phyloP scores from a whole-genome alignment of 2,797 vertebrate species.

The Pipistrellus nathusii region DNA sequence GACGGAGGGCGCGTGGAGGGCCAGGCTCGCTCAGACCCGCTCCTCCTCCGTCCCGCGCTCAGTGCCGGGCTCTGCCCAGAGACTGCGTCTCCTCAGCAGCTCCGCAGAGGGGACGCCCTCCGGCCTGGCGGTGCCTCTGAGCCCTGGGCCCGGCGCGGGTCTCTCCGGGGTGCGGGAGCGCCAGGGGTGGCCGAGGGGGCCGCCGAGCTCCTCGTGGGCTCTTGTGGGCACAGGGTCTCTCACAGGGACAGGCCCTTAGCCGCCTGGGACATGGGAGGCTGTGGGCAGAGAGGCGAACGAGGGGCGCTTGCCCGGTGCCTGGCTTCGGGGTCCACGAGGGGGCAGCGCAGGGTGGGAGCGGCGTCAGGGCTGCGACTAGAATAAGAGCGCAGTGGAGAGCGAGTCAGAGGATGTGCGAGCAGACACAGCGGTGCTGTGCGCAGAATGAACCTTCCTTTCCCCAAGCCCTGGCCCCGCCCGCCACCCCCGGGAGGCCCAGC shows the following conservation, averaged over 20 bases:
- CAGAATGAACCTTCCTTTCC: neutral
- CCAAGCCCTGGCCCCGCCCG: neutral
- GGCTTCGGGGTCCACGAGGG: neutral
- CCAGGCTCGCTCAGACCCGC: neutral
- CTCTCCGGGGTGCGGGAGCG: neutral
- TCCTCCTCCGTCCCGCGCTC: neutral
- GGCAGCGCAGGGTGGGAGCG: neutral
- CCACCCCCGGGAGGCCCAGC: neutral
- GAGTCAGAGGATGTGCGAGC: neutral
- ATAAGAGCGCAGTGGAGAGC: neutral
- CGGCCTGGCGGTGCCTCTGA: neutral
- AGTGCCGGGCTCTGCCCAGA: neutral
- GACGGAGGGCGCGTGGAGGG: neutral
- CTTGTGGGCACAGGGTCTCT: neutral
- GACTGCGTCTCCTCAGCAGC: neutral
- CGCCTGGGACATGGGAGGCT: neutral
- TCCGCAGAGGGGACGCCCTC: neutral
- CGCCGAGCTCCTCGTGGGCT: neutral
- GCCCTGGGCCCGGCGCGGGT: neutral
- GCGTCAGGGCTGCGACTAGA: conserved; percentile 65
- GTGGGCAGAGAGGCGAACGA: neutral
- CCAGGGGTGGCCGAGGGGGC: neutral
- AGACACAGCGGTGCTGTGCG: neutral
- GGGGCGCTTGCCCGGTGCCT: neutral
- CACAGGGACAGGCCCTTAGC: neutral